Conservation (phyloP, 2,797 vertebrate species). For the Hyperoplus lanceolatus region DNA sequence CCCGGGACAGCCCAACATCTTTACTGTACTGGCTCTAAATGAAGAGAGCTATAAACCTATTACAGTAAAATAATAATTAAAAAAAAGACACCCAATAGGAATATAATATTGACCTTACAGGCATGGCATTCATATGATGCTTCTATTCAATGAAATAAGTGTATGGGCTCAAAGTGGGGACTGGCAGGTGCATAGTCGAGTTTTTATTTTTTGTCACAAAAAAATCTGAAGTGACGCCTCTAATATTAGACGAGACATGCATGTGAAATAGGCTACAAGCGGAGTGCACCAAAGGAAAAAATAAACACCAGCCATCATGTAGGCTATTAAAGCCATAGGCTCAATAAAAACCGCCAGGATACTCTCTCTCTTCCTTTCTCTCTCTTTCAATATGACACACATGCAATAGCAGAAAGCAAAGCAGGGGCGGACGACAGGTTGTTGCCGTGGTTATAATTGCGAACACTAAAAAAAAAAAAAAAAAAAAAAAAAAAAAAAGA, state of each 20-base stretch:
- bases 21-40: not conserved
- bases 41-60: not conserved
- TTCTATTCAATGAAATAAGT: not conserved
- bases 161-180: not conserved
- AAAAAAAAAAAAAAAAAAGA: too few relatives aligned
- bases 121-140: not conserved
- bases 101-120: too few relatives aligned
- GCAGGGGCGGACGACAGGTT: constrained; percentile 68
- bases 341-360: constrained; percentile 30
- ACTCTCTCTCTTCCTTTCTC: not conserved
- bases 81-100: not conserved
- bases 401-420: not conserved
- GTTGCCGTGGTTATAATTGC: constrained; percentile 49
- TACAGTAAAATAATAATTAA: not conserved
- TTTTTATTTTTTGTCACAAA: not conserved
- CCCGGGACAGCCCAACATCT: not conserved
- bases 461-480: not conserved
- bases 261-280: constrained; percentile 8
- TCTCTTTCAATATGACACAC: constrained; percentile 7
- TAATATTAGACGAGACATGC: constrained; percentile 8
- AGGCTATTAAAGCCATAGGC: constrained; percentile 22
- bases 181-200: constrained; percentile 32
- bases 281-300: constrained; percentile 31
- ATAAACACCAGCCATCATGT: constrained; percentile 48
- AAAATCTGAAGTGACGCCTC: not conserved